Evolutionary conservation across 2,113 vertebrate genomes (phyloP).

Genomic region (Prietella phreatophila): DNA sequence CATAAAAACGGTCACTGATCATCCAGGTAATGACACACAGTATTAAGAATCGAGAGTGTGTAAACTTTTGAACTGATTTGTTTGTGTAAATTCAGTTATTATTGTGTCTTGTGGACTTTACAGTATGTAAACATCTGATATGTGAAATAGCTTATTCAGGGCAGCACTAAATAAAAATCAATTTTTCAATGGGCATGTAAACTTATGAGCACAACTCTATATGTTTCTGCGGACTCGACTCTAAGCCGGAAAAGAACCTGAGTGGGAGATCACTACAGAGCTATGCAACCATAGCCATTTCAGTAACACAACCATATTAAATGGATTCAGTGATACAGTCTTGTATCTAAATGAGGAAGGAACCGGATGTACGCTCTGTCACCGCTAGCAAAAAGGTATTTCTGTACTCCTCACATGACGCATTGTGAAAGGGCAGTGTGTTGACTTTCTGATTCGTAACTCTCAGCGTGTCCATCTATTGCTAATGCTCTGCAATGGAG

Average conservation of each 20-base stretch:
- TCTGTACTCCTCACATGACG: not conserved
- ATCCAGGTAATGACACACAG: no score
- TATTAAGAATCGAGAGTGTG: no score
- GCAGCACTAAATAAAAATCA: no score
- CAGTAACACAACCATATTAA: not conserved
- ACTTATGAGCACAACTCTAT: no score
- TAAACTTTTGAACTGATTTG: no score
- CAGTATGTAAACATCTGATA: no score
- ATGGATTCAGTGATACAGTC: not conserved
- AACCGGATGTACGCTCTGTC: not conserved
- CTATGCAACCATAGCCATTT: not conserved
- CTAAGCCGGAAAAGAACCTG: not conserved
- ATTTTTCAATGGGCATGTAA: no score
- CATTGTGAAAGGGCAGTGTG: not conserved
- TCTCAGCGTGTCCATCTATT: slow-evolving; percentile 7
- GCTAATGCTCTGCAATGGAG: not conserved
- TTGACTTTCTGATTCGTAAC: not conserved
- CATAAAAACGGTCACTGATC: no score
- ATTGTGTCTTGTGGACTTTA: no score
- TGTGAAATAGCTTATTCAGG: no score
- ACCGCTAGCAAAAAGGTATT: not conserved
- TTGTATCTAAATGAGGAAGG: not conserved
- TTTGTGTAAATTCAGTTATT: no score
- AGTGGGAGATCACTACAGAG: not conserved
- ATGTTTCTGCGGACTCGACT: not conserved